Evolutionary conservation across 2,888 invertebrate species (phyloP).

Genomic region (Cetonia aurata): DNA sequence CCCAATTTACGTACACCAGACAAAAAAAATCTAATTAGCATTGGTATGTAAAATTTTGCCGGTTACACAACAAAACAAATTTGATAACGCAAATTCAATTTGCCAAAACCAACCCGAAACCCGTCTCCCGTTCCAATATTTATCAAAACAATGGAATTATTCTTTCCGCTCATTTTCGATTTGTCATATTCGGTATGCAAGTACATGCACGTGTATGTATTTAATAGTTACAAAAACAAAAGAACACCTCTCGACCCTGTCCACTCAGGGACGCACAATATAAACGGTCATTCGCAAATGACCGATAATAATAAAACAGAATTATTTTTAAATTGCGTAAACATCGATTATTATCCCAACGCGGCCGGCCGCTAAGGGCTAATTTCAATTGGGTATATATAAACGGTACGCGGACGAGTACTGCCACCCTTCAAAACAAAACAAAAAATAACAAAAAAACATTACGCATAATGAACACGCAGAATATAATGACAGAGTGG

Average conservation of each 20-base stretch:
- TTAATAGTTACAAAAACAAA: constrained; percentile 30
- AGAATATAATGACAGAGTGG: constrained; percentile 21
- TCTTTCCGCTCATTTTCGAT: constrained; percentile 19
- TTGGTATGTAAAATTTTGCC: constrained; percentile 16
- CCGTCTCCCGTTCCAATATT: constrained; percentile 5
- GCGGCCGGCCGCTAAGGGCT: constrained; percentile 19
- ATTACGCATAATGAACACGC: constrained; percentile 23
- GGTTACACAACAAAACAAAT: constrained; percentile 2
- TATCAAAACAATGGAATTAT: constrained; percentile 33
- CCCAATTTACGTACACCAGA: no score
- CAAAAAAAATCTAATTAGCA: neutral
- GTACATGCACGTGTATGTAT: neutral
- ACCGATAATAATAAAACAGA: constrained; percentile 26
- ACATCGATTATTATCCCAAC: constrained; percentile 17
- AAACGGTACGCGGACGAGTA: neutral
- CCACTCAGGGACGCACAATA: neutral
- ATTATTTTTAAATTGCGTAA: constrained; percentile 32
- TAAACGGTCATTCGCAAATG: constrained; percentile 16
- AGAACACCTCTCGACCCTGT: neutral
- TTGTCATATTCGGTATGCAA: constrained; percentile 25
- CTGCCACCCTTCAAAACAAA: neutral
- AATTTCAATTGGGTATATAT: constrained; percentile 23
- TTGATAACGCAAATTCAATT: constrained; percentile 16
- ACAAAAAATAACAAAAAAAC: constrained; percentile 1
- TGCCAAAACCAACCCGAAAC: neutral